These are phyloP conservation scores for Agonopterix alstromeriana DNA, from an alignment of 2,888 invertebrate genomes.

Conservation along the genomic window DNA sequence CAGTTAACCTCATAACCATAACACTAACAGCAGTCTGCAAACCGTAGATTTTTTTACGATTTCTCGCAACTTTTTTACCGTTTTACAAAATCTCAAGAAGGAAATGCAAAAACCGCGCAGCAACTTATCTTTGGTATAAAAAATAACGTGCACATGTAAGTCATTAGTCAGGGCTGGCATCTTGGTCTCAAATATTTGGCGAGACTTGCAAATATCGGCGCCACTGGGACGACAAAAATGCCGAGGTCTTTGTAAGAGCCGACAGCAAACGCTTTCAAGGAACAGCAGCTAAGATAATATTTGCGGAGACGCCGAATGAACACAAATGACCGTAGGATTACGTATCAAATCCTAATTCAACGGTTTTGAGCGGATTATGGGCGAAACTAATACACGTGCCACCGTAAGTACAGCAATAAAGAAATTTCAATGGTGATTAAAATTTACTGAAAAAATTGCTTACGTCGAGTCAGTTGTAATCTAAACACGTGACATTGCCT, in stretches of 20 bases:
- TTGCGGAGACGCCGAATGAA: constrained; percentile 58
- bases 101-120: constrained; percentile 17
- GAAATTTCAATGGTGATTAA: too few relatives aligned
- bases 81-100: constrained; percentile 13
- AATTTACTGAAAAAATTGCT: too few relatives aligned
- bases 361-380: background rate
- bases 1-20: constrained; percentile 1
- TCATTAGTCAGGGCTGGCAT: constrained; percentile 61
- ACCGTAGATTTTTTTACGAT: background rate
- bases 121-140: constrained; percentile 31
- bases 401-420: too few relatives aligned
- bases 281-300: constrained; percentile 67
- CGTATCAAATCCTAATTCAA: constrained; percentile 24
- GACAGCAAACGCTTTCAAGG: constrained; percentile 33
- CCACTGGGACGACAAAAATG: constrained; percentile 39
- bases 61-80: background rate
- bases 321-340: constrained; percentile 73
- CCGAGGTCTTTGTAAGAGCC: constrained; percentile 38
- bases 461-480: too few relatives aligned
- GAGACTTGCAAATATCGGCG: constrained; percentile 64
- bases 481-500: too few relatives aligned
- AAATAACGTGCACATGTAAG: constrained; percentile 56
- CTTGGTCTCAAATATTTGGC: constrained; percentile 62
- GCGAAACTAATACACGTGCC: background rate
- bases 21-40: background rate